Evolutionary conservation across 1,140 invertebrate genomes (phyloP).

Genomic region (Hermetia illucens): DNA sequence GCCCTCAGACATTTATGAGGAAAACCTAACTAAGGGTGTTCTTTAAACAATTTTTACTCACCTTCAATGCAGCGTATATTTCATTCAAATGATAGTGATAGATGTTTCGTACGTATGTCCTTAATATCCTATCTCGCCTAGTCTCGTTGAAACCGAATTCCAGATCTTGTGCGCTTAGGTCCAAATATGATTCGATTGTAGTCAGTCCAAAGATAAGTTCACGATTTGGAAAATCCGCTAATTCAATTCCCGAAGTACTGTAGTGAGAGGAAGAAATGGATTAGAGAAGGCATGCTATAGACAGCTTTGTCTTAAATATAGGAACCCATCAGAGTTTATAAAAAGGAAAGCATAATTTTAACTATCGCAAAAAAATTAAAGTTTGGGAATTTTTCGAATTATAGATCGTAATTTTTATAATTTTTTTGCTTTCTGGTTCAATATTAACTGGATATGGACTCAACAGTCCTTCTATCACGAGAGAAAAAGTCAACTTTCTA

Average conservation of each 20-base stretch:
- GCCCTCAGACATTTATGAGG: no score
- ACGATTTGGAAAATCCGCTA: conserved; percentile 69
- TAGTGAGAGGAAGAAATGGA: conserved; percentile 14
- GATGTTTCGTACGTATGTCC: conserved; percentile 76
- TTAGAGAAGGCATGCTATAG: no score
- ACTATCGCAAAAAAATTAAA: background rate
- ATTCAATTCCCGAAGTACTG: conserved; percentile 52
- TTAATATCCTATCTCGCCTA: conserved; percentile 64
- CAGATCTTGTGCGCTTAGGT: conserved; percentile 59
- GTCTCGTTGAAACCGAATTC: conserved; percentile 77
- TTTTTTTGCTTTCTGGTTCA: no score
- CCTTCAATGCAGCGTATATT: conserved; percentile 74
- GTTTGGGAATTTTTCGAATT: background rate
- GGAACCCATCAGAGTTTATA: background rate
- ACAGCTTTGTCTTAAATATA: conserved; percentile 6
- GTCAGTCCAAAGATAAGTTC: conserved; percentile 65
- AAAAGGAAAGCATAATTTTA: background rate
- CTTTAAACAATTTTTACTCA: no score
- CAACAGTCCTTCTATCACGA: no score
- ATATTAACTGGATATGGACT: no score
- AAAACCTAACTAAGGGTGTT: no score
- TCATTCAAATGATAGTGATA: conserved; percentile 82
- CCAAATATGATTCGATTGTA: conserved; percentile 58
- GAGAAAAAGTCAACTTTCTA: no score
- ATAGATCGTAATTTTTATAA: no score